Base-by-base conservation (phyloP, 2,113 vertebrate species). In the Scatophagus argus region DNA sequence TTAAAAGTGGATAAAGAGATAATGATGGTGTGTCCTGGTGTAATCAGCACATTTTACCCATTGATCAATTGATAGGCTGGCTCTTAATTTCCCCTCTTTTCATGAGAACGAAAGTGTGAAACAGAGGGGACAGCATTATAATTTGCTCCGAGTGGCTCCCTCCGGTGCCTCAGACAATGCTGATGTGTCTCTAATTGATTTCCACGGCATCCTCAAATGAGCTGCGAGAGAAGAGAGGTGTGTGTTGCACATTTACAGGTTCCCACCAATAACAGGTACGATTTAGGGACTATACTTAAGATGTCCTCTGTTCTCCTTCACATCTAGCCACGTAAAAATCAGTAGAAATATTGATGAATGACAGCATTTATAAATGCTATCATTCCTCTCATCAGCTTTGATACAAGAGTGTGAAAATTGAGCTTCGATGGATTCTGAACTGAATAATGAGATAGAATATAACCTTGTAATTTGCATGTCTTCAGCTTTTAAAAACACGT, bases 161-260 rank as follows among this genome's bases (percentile, higher is more conserved):
- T 81, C 64, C 52, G 68, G 84, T 79, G 74, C 76, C 64, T 84
- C 84, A 74, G 65, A 77, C 81, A 62, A 65, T 54, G 70, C 54
- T 77, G 83, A 88, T 82, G 82, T 81, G 73, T 86, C 76, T 76
- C 65, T 84, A 89, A 89, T 88, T 87, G 90, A 91, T 91, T 88
- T 88, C 75, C 74, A 82, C 60, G 78, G 76, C 72, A 71, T 80
- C 69, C 55, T 80, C 36, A 31, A 54, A 86, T 58, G 58, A 80
- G 78, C 74, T 58, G 56, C 16, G 25, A 38, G 56, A 56, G 51
- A 32, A 19, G 64, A 39, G 44, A 41, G 60, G 51, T 10, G 12
- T 25, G 25, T 58, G 36, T 63, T 66, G 23, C 27, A 55, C 61
- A 63, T 74, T 55, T 64, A 27, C 27, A 78, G 63, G 31, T 83